Percentiles rank a stretch among this genome's conserved stretches.
Conservation (phyloP, 2,888 invertebrate genomes). For the Ophion obscuratus region DNA sequence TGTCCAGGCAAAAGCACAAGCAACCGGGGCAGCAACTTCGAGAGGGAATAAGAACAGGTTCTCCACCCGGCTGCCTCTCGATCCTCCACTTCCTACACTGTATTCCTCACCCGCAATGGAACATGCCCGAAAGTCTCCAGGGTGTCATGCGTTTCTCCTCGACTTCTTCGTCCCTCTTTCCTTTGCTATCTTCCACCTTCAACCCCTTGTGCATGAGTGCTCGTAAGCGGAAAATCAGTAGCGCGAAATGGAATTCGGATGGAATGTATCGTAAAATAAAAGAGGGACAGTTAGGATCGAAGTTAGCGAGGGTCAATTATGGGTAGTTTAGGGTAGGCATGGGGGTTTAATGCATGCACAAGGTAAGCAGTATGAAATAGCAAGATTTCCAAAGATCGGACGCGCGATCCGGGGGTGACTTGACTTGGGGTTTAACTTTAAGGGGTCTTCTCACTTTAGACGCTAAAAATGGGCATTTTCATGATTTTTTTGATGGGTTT, state of each 20-base stretch:
- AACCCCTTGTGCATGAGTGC: not conserved
- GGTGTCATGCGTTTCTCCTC: slow-evolving; percentile 53
- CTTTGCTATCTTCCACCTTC: not conserved
- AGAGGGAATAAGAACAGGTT: slow-evolving; percentile 37
- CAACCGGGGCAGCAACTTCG: slow-evolving; percentile 14
- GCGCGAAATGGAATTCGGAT: not conserved
- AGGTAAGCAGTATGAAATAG: no score
- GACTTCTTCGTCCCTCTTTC: slow-evolving; percentile 22
- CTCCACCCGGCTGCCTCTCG: slow-evolving; percentile 5
- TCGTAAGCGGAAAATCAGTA: not conserved
- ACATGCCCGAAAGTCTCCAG: slow-evolving; percentile 56
- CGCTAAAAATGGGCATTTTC: no score
- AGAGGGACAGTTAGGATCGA: not conserved
- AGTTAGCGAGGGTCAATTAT: not conserved
- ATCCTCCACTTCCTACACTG: slow-evolving; percentile 15
- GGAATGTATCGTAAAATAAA: not conserved
- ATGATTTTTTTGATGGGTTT: no score
- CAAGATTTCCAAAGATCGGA: no score
- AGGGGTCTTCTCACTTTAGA: no score
- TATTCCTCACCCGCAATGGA: slow-evolving; percentile 48
- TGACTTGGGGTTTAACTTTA: no score
- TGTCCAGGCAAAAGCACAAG: slow-evolving; percentile 31
- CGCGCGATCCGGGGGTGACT: no score
- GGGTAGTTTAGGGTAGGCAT: no score
- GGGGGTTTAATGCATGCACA: no score